Evolutionary conservation across 1,140 invertebrate species (phyloP), one percentile per base, ranked within the genome.

Genomic region (Zaprionus ghesquierei): DNA sequence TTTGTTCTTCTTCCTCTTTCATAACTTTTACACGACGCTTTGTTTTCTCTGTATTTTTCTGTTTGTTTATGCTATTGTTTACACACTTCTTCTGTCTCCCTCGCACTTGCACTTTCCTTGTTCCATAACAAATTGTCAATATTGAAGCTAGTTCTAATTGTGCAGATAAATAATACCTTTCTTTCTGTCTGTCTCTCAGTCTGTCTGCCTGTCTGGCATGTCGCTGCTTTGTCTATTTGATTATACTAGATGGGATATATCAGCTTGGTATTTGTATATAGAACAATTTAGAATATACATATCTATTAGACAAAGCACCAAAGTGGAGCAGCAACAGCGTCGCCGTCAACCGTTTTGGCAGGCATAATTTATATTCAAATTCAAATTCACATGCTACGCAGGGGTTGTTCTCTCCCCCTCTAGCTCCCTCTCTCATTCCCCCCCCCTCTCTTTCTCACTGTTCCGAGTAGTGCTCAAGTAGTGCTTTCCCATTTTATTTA

Each of bases 401-500:
- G 35, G 25, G 44, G 33, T 31, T 49, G 53, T 25, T 22, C 41
- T n/a, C 41, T 18, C 18, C 41, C 18, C 41, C 35, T 8, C n/a
- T n/a, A n/a, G n/a, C n/a, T 1, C 3, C 3, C 3, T 12, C 13
- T 0, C 29, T 31, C 9, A 9, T 3, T 3, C 29, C n/a, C 13
- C 5, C 5, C 35, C 35, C n/a, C 35, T 35, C 13, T 33, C 3
- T n/a, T 27, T 29, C 3, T 23, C 22, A 58, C 10, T 18, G 23
- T 41, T 23, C 31, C 35, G 35, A 49, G 60, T 81, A 66, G 71
- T 66, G 66, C 59, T 69, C 75, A 61, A 81, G 59, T 81, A 81
- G 79, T 81, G 77, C 81, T 81, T 81, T 77, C 69, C 46, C 60
- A 54, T 69, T 72, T 81, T 81, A 81, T 81, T 81, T 81, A 77